Evolutionary conservation across 2,888 invertebrate species (phyloP).

Genomic region (Dolomedes plantarius): DNA sequence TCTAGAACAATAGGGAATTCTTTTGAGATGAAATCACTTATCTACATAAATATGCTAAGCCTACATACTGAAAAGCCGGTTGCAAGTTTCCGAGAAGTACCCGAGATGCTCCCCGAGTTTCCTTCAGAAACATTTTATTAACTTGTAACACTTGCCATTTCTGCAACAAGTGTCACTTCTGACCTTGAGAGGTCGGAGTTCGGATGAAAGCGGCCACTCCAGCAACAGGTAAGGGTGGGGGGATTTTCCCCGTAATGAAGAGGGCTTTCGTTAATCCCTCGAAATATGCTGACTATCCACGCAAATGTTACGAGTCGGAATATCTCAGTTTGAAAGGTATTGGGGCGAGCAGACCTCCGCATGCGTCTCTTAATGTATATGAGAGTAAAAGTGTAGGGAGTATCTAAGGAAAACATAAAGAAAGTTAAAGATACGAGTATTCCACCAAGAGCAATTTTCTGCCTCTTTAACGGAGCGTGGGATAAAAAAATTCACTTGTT

Average conservation of each 20-base stretch:
- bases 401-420: too few relatives aligned
- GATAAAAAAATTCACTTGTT: too few relatives aligned
- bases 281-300: conserved; percentile 42
- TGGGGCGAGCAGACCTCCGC: background rate
- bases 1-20: too few relatives aligned
- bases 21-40: too few relatives aligned
- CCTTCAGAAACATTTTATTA: background rate
- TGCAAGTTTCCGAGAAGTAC: background rate
- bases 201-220: background rate
- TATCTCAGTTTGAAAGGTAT: conserved; percentile 31
- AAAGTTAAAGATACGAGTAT: too few relatives aligned
- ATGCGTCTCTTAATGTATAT: too few relatives aligned
- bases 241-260: background rate
- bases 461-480: too few relatives aligned
- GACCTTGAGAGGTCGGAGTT: background rate
- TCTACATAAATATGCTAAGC: too few relatives aligned
- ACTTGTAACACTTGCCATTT: background rate
- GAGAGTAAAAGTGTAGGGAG: too few relatives aligned
- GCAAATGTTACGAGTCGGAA: conserved; percentile 17
- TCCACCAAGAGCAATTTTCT: too few relatives aligned
- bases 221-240: background rate
- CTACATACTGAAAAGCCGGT: too few relatives aligned
- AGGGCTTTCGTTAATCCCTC: background rate
- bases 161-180: background rate
- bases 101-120: background rate